Evolutionary conservation across 2,888 invertebrate genomes (phyloP).

Genomic region (Protula sp.): DNA sequence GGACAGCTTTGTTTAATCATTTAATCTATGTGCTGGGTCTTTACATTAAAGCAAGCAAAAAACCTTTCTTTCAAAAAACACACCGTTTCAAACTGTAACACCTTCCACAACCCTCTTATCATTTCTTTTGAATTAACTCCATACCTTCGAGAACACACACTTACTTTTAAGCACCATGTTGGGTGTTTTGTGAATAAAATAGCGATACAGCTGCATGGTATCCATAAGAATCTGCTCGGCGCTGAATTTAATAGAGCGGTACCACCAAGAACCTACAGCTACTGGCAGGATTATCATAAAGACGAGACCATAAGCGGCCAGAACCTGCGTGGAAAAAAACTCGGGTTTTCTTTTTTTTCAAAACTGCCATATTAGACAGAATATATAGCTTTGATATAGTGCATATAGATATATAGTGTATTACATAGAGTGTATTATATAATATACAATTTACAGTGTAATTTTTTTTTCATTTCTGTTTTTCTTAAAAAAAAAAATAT

Average conservation of each 20-base stretch:
- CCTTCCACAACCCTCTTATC: too few species aligned
- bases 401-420: too few species aligned
- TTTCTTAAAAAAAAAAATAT: neutral
- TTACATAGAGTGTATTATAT: neutral
- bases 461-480: neutral
- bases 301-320: conserved; percentile 66
- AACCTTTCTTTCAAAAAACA: too few species aligned
- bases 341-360: neutral
- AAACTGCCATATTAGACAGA: too few species aligned
- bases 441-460: neutral
- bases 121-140: too few species aligned
- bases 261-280: conserved; percentile 96
- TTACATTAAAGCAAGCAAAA: too few species aligned
- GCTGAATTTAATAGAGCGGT: conserved; percentile 91
- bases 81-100: too few species aligned
- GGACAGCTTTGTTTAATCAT: too few species aligned
- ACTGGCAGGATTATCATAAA: conserved; percentile 88
- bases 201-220: conserved; percentile 94
- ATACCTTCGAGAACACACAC: too few species aligned
- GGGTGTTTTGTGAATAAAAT: conserved; percentile 92
- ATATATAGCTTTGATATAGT: too few species aligned
- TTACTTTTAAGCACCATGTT: conserved; percentile 86
- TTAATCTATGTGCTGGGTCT: too few species aligned
- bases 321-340: conserved; percentile 29
- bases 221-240: conserved; percentile 90